Percentiles rank a stretch among this genome's conserved stretches.
phyloP scores from a whole-genome alignment of 2,797 vertebrate species.

The Hyperoplus lanceolatus region DNA sequence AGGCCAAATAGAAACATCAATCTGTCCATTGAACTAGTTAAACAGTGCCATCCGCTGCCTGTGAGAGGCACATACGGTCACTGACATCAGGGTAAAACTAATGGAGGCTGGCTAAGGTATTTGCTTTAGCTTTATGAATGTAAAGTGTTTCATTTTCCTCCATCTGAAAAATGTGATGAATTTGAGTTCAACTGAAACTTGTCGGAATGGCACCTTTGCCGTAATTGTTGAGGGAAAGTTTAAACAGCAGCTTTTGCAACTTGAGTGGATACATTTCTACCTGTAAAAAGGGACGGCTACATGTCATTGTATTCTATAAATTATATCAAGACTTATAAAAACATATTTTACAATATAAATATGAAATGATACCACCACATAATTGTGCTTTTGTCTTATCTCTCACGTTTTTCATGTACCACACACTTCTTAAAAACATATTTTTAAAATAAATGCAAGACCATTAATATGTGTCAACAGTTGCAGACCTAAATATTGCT shows the following conservation, averaged over 20 bases:
- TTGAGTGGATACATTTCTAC: not conserved
- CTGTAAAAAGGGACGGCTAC: not conserved
- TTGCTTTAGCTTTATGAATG: slow-evolving; percentile 30
- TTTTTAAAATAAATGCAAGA: not conserved
- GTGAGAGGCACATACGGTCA: slow-evolving; percentile 14
- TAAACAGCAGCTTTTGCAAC: slow-evolving; percentile 5
- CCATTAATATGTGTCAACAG: not conserved
- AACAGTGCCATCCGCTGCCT: slow-evolving; percentile 67
- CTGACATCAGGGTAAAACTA: slow-evolving; percentile 22
- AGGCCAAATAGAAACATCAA: slow-evolving; percentile 7
- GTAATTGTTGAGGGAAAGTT: not conserved
- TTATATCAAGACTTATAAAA: not conserved
- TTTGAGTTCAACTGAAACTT: slow-evolving; percentile 18
- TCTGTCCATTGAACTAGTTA: slow-evolving; percentile 14
- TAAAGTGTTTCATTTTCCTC: slow-evolving; percentile 35
- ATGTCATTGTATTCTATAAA: not conserved
- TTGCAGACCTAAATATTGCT: not conserved
- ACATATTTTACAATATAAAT: too few relatives aligned
- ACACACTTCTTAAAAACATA: too few relatives aligned
- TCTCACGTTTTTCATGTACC: too few relatives aligned
- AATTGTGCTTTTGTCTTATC: too few relatives aligned
- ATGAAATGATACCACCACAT: too few relatives aligned
- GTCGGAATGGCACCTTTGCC: not conserved
- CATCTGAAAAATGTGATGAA: slow-evolving; percentile 15
- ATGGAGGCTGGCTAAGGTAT: not conserved